These are phyloP conservation scores for Caenorhabditis brenneri DNA, from an alignment of 1,140 invertebrate genomes.

Conservation along the genomic window DNA sequence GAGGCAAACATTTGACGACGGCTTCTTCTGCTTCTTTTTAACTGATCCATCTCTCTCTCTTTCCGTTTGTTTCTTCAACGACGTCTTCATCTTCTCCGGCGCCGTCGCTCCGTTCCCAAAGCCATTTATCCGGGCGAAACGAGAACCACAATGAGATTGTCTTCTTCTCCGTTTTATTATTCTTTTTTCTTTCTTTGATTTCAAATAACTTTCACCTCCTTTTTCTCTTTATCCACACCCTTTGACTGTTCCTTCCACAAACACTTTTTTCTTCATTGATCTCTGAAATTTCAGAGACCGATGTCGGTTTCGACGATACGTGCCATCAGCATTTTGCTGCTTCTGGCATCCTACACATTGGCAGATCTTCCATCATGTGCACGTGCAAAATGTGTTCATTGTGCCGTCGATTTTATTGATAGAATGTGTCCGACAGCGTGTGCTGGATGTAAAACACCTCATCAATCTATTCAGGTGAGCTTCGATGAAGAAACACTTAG, in stretches of 20 bases:
- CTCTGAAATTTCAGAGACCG: neutral
- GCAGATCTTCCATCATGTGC: constrained; percentile 52
- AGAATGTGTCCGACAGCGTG: constrained; percentile 53
- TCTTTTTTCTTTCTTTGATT: neutral
- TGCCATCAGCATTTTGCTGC: constrained; percentile 3
- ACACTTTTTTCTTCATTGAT: neutral
- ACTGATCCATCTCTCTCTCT: neutral
- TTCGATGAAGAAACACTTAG: no score
- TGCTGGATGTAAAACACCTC: constrained; percentile 19
- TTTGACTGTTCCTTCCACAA: neutral
- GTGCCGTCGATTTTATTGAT: constrained; percentile 51
- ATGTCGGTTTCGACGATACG: constrained; percentile 44
- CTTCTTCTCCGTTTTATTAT: neutral
- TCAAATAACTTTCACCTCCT: neutral
- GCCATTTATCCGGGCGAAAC: constrained; percentile 14
- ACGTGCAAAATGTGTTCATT: constrained; percentile 49
- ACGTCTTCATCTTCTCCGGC: neutral
- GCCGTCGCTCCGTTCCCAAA: constrained; percentile 33
- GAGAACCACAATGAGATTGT: constrained; percentile 8
- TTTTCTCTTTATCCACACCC: neutral
- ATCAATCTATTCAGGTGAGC: neutral
- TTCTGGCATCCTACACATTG: neutral
- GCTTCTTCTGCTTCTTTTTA: neutral
- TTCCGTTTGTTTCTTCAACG: neutral
- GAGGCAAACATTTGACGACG: neutral